These are phyloP conservation scores for Diadema setosum DNA, from an alignment of 35 echinoderm and acorn worm genomes.

Conservation along the genomic window DNA sequence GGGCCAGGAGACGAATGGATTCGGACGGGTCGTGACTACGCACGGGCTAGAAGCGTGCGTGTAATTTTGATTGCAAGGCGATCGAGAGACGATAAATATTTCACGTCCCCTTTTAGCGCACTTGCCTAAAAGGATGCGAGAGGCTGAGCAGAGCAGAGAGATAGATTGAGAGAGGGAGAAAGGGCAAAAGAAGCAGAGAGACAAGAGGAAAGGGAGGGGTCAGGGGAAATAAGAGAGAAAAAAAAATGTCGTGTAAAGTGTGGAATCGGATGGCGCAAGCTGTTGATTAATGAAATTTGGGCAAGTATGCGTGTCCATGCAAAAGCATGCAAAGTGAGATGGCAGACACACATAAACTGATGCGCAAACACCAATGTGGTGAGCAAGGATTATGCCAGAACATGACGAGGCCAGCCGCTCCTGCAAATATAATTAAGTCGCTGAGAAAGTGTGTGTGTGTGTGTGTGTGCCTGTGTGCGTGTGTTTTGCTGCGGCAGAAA, in stretches of 20 bases:
- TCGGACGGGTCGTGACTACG: constrained; percentile 16
- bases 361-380: not conserved
- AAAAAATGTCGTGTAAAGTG: not conserved
- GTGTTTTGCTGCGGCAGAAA: too few relatives aligned
- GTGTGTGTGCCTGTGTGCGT: not conserved
- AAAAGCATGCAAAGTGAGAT: not conserved
- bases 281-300: constrained; percentile 30
- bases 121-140: too few relatives aligned
- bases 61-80: constrained; percentile 2
- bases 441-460: not conserved
- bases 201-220: not conserved
- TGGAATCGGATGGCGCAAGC: not conserved
- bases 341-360: too few relatives aligned
- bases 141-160: not conserved
- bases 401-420: not conserved
- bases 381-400: not conserved
- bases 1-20: not conserved
- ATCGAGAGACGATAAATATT: constrained; percentile 22
- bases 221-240: too few relatives aligned
- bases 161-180: not conserved
- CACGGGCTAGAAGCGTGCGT: not conserved
- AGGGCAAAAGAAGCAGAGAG: not conserved
- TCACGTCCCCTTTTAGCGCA: constrained; percentile 23
- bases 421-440: not conserved
- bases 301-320: constrained; percentile 7